These are phyloP conservation scores for Otis tarda DNA, from an alignment of 2,113 vertebrate genomes.

Conservation along the genomic window DNA sequence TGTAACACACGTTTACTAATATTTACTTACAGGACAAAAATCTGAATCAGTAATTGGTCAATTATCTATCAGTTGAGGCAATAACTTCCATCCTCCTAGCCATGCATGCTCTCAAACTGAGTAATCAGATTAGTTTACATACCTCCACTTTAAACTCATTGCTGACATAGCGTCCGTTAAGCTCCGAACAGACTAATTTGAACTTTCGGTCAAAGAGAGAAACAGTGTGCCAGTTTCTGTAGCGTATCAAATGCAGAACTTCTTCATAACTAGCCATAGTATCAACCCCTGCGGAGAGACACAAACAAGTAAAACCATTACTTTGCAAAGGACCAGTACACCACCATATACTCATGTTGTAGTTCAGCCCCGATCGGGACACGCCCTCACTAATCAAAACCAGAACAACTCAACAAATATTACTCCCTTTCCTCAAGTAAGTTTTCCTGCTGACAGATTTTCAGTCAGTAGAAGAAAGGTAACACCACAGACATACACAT, in stretches of 20 bases:
- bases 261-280: constrained; percentile 96
- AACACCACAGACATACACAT: rapidly evolving
- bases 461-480: background rate
- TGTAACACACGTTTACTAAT: rapidly evolving
- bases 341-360: rapidly evolving
- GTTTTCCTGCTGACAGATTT: background rate
- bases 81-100: background rate
- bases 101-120: rapidly evolving
- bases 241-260: constrained; percentile 88
- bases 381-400: too few relatives aligned
- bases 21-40: background rate
- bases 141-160: constrained; percentile 98
- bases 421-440: rapidly evolving
- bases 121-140: background rate
- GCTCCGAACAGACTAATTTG: constrained; percentile 93
- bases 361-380: too few relatives aligned
- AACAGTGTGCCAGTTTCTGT: constrained; percentile 91
- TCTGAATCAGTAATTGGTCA: too few relatives aligned
- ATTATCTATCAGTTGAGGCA: background rate
- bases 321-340: background rate
- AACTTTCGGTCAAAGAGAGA: constrained; percentile 95
- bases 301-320: background rate
- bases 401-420: rapidly evolving
- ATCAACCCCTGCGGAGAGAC: constrained; percentile 83
- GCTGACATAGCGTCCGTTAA: constrained; percentile 96